Conservation (phyloP, 1,140 invertebrate genomes). For the Trichonephila clavata region DNA sequence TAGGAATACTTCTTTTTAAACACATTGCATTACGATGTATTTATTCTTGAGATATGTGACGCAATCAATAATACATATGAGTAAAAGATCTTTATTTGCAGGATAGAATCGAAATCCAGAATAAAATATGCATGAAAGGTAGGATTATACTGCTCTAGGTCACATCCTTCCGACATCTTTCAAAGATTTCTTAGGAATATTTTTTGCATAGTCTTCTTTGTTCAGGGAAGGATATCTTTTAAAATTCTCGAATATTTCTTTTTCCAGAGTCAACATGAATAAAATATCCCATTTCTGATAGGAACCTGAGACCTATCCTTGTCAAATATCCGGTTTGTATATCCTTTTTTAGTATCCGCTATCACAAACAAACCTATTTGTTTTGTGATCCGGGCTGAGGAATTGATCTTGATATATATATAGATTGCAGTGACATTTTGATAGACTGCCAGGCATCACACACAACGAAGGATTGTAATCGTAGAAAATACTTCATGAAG, state of each 20-base stretch:
- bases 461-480: not conserved
- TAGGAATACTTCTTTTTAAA: no score
- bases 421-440: not conserved
- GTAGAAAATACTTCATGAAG: not conserved
- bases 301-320: not conserved
- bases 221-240: not conserved
- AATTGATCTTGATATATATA: not conserved
- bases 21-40: no score
- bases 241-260: not conserved
- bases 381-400: not conserved
- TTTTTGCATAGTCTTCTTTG: no score
- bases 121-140: no score
- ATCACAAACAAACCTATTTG: not conserved
- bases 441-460: not conserved
- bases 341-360: not conserved
- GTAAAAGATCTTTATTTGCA: no score
- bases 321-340: not conserved
- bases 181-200: no score
- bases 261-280: not conserved
- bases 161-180: no score
- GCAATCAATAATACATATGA: no score
- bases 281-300: not conserved
- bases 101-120: no score
- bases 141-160: no score
- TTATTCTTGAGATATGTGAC: no score